Evolutionary conservation across 2,797 vertebrate genomes (phyloP), one percentile per base, ranked within the genome.

Genomic region (Lemur catta): DNA sequence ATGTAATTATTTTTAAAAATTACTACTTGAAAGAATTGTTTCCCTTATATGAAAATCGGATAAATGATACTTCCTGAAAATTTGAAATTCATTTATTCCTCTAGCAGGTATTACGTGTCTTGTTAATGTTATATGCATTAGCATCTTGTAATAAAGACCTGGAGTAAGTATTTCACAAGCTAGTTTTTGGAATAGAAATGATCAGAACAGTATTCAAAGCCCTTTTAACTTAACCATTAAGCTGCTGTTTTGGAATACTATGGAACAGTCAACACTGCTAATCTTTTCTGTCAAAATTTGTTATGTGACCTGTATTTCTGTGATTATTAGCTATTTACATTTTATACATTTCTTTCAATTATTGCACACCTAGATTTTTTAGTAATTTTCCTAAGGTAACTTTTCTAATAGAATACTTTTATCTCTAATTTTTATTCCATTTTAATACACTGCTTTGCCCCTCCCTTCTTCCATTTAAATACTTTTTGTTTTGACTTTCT

Each of bases 221-320:
- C 48, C 88, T 91, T 93, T 93, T 88, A 55, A 95, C 24, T 92
- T 89, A 92, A 63, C 15, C 61, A 43, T 90, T 79, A 65, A 82
- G 20, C 74, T 79, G n/a, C 78, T 90, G 2, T 89, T 94, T 94
- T 95, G 46, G 84, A 93, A 78, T 72, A 94, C 35, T 93, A 22
- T 91, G 26, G 43, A 93, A 48, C 17, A 93, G 50, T 48, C 9
- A 94, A 84, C 41, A 46, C 35, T 96, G 48, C 72, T 80, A 38
- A 78, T 93, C 57, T 74, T 65, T 94, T 95, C 41, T 95, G 59
- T 82, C n/a, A 87, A 92, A 76, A 89, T 86, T 93, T 89, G 43
- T 38, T 86, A 28, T 57, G 24, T 93, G 26, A 22, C 2, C 12
- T 88, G 4, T 46, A 63, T 95, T 89, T 94, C 61, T 95, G n/a